Evolutionary conservation across 2,113 vertebrate species (phyloP).

Genomic region (Chunga burmeisteri): DNA sequence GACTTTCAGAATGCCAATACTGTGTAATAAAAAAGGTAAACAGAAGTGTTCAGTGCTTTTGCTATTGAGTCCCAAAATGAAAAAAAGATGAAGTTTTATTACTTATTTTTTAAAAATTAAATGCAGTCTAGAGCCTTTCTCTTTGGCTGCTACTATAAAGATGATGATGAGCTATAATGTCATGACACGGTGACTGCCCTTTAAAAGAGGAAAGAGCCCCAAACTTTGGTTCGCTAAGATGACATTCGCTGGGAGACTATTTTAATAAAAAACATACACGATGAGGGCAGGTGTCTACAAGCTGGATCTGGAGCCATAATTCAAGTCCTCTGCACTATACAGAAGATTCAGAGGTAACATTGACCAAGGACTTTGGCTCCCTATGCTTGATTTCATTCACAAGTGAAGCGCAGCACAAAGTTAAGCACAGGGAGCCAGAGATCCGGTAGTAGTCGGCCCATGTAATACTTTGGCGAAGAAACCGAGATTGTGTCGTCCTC

Average conservation of each 20-base stretch:
- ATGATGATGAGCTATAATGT: neutral
- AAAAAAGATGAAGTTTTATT: slow-evolving; percentile 3
- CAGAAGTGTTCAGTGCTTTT: slow-evolving; percentile 4
- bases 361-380: neutral
- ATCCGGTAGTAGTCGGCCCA: neutral
- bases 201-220: neutral
- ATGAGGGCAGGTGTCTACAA: neutral
- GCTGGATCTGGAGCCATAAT: neutral
- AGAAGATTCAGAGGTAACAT: neutral
- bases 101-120: neutral
- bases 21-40: slow-evolving; percentile 28
- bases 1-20: neutral
- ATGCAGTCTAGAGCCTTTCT: neutral
- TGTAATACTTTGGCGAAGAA: slow-evolving; percentile 6
- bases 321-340: neutral
- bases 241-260: neutral
- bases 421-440: neutral
- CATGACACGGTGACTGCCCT: neutral
- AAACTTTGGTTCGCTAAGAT: neutral
- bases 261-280: neutral
- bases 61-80: neutral
- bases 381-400: neutral
- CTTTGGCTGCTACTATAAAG: neutral
- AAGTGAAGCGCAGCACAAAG: slow-evolving; percentile 10
- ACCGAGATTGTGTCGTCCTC: neutral